These are phyloP conservation scores for Agrotis clavis DNA, from an alignment of 2,888 invertebrate genomes.

Conservation along the genomic window DNA sequence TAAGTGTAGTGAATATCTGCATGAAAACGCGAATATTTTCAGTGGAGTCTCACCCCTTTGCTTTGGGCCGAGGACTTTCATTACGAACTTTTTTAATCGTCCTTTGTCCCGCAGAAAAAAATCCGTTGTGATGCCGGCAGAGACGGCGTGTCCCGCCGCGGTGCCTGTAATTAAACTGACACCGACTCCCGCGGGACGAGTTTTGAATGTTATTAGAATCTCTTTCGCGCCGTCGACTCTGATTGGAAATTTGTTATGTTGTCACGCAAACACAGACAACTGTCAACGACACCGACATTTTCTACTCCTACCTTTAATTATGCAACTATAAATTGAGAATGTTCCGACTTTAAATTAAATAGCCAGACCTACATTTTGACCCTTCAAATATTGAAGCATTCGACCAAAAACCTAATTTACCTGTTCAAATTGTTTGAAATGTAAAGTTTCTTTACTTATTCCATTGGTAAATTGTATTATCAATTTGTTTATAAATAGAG, in stretches of 20 bases:
- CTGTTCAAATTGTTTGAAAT: slow-evolving; percentile 53
- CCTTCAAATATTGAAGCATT: slow-evolving; percentile 51
- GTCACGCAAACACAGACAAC: slow-evolving; percentile 72
- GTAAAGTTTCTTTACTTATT: slow-evolving; percentile 50
- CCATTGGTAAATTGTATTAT: slow-evolving; percentile 51
- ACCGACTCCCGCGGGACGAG: slow-evolving; percentile 86
- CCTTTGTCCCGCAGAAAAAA: slow-evolving; percentile 89
- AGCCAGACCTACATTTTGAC: slow-evolving; percentile 38
- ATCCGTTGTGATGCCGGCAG: slow-evolving; percentile 84
- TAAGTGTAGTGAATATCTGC: slow-evolving; percentile 46
- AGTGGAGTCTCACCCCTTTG: slow-evolving; percentile 81
- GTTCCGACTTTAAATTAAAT: slow-evolving; percentile 60
- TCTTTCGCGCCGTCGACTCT: slow-evolving; percentile 88
- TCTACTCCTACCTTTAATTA: slow-evolving; percentile 56
- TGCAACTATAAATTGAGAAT: slow-evolving; percentile 61
- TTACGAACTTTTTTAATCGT: slow-evolving; percentile 90
- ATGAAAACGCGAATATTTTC: slow-evolving; percentile 70
- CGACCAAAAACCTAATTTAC: slow-evolving; percentile 55
- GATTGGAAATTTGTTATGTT: slow-evolving; percentile 86
- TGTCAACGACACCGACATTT: slow-evolving; percentile 58
- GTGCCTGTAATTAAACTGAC: slow-evolving; percentile 89
- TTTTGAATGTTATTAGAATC: slow-evolving; percentile 91
- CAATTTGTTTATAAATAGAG: slow-evolving; percentile 47
- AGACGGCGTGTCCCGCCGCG: slow-evolving; percentile 79
- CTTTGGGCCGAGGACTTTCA: slow-evolving; percentile 85